phyloP scores from a whole-genome alignment of 2,888 invertebrate genomes.

The Ennomos fuscantarius region DNA sequence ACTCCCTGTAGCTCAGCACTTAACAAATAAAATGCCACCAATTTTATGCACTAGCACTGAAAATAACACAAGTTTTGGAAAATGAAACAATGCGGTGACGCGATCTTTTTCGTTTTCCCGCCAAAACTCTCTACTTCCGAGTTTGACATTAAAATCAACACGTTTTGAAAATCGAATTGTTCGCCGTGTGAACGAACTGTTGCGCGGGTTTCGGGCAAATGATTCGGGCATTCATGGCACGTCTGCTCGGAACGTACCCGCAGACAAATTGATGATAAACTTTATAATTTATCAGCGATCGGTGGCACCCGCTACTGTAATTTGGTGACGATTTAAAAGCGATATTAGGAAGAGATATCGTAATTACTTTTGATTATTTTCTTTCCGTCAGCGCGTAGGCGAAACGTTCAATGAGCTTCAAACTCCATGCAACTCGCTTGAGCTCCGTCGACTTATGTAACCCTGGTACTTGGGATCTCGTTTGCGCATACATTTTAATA shows the following conservation, averaged over 20 bases:
- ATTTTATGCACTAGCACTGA: too few relatives aligned
- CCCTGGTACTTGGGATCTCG: constrained; percentile 78
- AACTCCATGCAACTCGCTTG: constrained; percentile 54
- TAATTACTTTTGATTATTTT: constrained; percentile 58
- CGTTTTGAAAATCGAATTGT: constrained; percentile 53
- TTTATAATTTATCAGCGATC: constrained; percentile 49
- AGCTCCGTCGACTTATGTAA: constrained; percentile 64
- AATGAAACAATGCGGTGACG: too few relatives aligned
- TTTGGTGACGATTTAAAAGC: constrained; percentile 50
- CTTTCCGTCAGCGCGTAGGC: constrained; percentile 60
- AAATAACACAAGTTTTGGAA: too few relatives aligned
- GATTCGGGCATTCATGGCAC: constrained; percentile 53
- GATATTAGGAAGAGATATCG: constrained; percentile 66
- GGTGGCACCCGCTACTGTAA: constrained; percentile 45
- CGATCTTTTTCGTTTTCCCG: too few relatives aligned
- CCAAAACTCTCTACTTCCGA: too few relatives aligned
- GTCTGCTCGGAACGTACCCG: constrained; percentile 47
- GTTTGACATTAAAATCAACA: constrained; percentile 62
- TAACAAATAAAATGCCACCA: too few relatives aligned
- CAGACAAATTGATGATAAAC: constrained; percentile 58
- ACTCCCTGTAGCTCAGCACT: too few relatives aligned
- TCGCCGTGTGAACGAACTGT: constrained; percentile 59
- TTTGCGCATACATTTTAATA: constrained; percentile 82
- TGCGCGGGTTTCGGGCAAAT: constrained; percentile 45
- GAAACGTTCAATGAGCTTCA: constrained; percentile 62